These are phyloP conservation scores for Lapara coniferarum DNA, from an alignment of 2,888 invertebrate genomes.

Conservation along the genomic window DNA sequence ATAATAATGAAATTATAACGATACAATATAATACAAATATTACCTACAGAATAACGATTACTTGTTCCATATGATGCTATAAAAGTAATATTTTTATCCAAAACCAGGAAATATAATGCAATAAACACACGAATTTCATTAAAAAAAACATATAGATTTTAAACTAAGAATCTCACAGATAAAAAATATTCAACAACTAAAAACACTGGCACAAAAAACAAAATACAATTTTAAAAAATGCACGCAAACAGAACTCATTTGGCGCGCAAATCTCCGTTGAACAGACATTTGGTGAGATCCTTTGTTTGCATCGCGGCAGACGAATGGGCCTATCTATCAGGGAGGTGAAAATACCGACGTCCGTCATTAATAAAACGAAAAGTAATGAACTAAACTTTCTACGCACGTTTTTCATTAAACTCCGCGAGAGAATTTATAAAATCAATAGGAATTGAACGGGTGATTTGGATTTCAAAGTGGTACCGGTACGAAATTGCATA, in stretches of 20 bases:
- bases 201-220: neutral
- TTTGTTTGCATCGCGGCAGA: slow-evolving; percentile 57
- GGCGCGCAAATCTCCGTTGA: slow-evolving; percentile 20
- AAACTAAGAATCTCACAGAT: neutral
- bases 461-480: too few species aligned
- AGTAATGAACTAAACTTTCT: slow-evolving; percentile 69
- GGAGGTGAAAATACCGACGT: slow-evolving; percentile 50
- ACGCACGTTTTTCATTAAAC: slow-evolving; percentile 76
- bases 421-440: slow-evolving; percentile 61
- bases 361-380: slow-evolving; percentile 62
- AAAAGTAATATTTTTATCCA: too few species aligned
- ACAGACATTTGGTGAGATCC: slow-evolving; percentile 36
- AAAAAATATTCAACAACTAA: neutral
- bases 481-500: too few species aligned
- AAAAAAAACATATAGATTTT: too few species aligned
- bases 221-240: neutral
- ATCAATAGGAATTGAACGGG: slow-evolving; percentile 47
- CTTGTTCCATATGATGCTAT: too few species aligned
- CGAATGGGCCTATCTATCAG: slow-evolving; percentile 60
- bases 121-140: too few species aligned
- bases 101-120: too few species aligned
- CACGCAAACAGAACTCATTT: slow-evolving; percentile 5
- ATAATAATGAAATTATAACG: too few species aligned
- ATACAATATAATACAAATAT: too few species aligned
- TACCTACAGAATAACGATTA: too few species aligned